Conservation (phyloP, 2,888 invertebrate species). For the Eueremaeus valkanovi region DNA sequence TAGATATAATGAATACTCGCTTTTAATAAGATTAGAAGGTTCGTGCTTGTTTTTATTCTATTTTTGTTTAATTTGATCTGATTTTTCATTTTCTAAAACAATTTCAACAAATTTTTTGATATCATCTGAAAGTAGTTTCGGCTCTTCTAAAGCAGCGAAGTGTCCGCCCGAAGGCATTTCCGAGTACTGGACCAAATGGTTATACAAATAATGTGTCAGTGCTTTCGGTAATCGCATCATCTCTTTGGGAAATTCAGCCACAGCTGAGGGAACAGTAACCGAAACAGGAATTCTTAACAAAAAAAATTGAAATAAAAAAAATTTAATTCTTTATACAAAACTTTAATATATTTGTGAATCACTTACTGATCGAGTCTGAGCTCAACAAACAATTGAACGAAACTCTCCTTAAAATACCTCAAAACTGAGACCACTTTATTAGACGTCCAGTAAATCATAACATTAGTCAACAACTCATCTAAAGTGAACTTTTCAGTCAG, state of each 20-base stretch:
- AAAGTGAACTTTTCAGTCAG: conserved; percentile 62
- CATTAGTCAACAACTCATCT: conserved; percentile 69
- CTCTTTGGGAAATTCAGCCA: conserved; percentile 70
- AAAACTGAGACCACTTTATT: conserved; percentile 69
- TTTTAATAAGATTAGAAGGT: no score
- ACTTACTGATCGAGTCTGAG: not conserved
- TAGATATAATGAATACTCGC: no score
- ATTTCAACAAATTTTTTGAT: conserved; percentile 57
- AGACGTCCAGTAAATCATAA: conserved; percentile 77
- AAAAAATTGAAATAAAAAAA: not conserved
- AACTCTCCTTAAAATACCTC: conserved; percentile 67
- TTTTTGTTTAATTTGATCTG: not conserved
- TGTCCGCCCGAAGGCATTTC: conserved; percentile 71
- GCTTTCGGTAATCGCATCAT: conserved; percentile 60
- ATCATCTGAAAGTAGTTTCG: conserved; percentile 66
- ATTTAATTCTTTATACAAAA: not conserved
- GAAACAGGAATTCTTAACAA: conserved; percentile 61
- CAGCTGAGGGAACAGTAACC: conserved; percentile 64
- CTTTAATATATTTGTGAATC: not conserved
- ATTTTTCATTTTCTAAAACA: not conserved
- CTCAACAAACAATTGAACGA: conserved; percentile 37
- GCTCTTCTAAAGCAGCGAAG: conserved; percentile 77
- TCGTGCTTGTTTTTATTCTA: not conserved
- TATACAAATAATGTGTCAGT: conserved; percentile 56
- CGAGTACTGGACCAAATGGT: conserved; percentile 65